Base-by-base conservation (phyloP, 2,888 invertebrate species). In the Orchestes rusci region DNA sequence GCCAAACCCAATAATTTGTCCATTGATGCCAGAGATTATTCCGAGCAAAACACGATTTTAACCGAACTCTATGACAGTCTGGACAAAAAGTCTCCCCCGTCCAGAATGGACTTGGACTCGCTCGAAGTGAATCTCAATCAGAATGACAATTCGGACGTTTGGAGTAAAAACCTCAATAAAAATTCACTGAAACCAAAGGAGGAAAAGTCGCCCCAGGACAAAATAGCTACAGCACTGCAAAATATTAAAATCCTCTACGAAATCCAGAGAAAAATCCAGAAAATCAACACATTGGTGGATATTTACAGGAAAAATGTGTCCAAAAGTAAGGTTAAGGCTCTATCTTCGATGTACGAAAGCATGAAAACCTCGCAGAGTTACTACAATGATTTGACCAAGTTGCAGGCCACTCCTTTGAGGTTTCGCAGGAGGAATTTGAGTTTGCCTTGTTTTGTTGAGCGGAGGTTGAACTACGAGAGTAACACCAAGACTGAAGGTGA, bases 311-410 rank as follows among this genome's bases (percentile, higher is more conserved):
- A 76, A 4, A 82, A 82, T 56, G 74, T 83, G 56, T 76, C 78
- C 57, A 79, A 79, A 45, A 82, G 82, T 44, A 79, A 80, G 52
- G 83, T 84, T 0, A 77, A 80, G 63, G 73, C 80, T 3, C 61
- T 84, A 15, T 82, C 83, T 0, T 76, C 76, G 63, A 82, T 83
- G 67, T 84, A 82, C 58, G 83, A 84, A 57, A 80, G 77, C 54
- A 60, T 83, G 56, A 80, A 80, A 0, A 59, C 56, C 27, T 62
- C 63, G 64, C 72, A 53, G 73, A 71, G 70, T 72, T 74, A 57
- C 62, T 73, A 62, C 63, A 73, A 53, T 67, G 72, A 53, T 67
- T 69, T 51, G 16, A 61, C 55, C 64, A 75, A 59, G 70, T 70
- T 49, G 67, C 73, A 34, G 53, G 72, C 37, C 65, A 73, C 55